Conservation (phyloP, 1,140 invertebrate genomes). For the Sinella curviseta region DNA sequence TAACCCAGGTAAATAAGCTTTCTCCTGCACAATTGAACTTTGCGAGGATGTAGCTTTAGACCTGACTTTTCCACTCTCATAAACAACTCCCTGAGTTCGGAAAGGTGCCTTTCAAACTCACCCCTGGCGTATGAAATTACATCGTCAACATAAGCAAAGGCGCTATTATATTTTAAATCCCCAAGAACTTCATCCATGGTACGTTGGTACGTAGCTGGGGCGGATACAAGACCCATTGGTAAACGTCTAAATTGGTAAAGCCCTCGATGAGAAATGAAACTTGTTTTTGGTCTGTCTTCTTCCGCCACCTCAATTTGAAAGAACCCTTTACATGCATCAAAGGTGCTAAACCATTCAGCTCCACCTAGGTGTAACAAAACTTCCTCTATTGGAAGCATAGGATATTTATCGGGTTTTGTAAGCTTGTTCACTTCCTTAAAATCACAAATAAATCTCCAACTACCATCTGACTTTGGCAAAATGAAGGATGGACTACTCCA, state of each 20-base stretch:
- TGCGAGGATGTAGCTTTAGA: not conserved
- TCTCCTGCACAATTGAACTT: too few species aligned
- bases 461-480: not conserved
- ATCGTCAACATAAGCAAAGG: not conserved
- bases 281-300: too few species aligned
- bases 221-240: not conserved
- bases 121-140: not conserved
- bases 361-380: not conserved
- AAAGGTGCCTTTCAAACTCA: not conserved
- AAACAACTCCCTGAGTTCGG: not conserved
- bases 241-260: not conserved
- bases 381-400: not conserved
- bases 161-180: not conserved
- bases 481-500: too few species aligned
- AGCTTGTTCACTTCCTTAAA: not conserved
- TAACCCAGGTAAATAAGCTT: not conserved
- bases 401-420: too few species aligned
- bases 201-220: not conserved
- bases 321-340: not conserved
- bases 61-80: not conserved
- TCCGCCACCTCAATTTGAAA: not conserved
- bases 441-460: not conserved
- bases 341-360: too few species aligned
- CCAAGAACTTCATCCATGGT: not conserved
- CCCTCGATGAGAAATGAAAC: too few species aligned